These are phyloP conservation scores for Suillia variegata DNA, from an alignment of 2,888 invertebrate genomes.

Conservation along the genomic window DNA sequence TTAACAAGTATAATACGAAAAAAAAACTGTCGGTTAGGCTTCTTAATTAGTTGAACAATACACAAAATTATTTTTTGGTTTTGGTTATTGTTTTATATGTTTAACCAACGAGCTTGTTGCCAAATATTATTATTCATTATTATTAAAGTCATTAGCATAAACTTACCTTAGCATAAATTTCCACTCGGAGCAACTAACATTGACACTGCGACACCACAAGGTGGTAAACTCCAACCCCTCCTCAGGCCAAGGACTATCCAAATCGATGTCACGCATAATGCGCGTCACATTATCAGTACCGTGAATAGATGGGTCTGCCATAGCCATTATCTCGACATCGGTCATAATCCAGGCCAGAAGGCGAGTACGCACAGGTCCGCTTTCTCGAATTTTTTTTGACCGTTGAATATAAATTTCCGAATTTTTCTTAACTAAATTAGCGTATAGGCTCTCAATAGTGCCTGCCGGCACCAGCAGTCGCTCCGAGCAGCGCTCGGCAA, in stretches of 20 bases:
- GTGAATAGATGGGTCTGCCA: conserved; percentile 88
- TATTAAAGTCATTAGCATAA: no score
- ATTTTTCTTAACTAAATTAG: conserved; percentile 85
- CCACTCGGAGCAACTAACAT: conserved; percentile 83
- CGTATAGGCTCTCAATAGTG: conserved; percentile 88
- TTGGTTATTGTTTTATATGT: no score
- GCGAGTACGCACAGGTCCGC: conserved; percentile 71
- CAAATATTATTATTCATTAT: no score
- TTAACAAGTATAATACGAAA: no score
- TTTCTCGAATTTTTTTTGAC: conserved; percentile 69
- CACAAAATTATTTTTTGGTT: no score
- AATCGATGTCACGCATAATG: conserved; percentile 81
- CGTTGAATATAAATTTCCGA: conserved; percentile 95
- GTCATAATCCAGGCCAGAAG: conserved; percentile 87
- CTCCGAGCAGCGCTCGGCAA: conserved; percentile 79
- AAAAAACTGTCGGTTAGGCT: no score
- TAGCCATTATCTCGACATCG: conserved; percentile 68
- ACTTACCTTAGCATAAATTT: conserved; percentile 76
- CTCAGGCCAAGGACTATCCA: conserved; percentile 90
- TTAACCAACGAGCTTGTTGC: no score
- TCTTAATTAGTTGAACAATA: no score
- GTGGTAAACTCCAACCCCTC: conserved; percentile 88
- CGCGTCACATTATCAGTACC: conserved; percentile 77
- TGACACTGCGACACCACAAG: conserved; percentile 90
- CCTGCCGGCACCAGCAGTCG: conserved; percentile 79